Evolutionary conservation across 1,140 invertebrate species (phyloP), one percentile per base, ranked within the genome.

Genomic region (Drosophila repleta): DNA sequence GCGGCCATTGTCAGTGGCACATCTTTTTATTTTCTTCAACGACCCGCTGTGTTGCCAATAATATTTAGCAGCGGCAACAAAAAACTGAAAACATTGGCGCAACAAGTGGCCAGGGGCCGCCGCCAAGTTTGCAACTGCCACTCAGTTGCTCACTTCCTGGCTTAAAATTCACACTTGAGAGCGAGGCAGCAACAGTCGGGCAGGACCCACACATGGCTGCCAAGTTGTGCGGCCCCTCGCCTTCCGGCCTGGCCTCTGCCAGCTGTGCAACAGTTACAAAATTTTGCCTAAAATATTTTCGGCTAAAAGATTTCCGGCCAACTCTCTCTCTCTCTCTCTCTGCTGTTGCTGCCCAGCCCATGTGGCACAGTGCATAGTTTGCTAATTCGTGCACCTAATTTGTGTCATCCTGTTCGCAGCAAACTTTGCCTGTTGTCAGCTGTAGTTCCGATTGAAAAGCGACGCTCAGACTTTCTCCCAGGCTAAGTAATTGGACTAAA

Each of bases 281-380:
- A 35, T 35, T 17, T 81, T 75, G 82, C 78, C 82, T 79, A 76
- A 88, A 87, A 82, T 88, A 88, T 88, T 87, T 87, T 82, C 71
- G 64, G 75, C 83, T 82, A 70, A 76, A 78, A 87, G 83, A 88
- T 88, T 87, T 88, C 82, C 82, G 83, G 66, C 49, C 67, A 76
- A 68, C 70, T 78, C 74, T 43, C 37, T 29, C 26, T 29, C 26
- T 7, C 26, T 29, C 26, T 29, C 29, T 26, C 24, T 26, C 24
- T 5, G 5, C 24, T 5, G 5, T 26, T 6, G 4, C 24, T 26
- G 5, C 6, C 24, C 6, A 26, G 6, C 24, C 5, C 24, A 26
- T 48, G 24, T 29, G 56, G 35, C 68, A 72, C 29, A 53, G 62
- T 71, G 72, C 57, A 84, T 80, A 84, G 82, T 85, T 73, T 76